Evolutionary conservation across 2,113 vertebrate species (phyloP).

Genomic region (Melanerpes aurifrons): DNA sequence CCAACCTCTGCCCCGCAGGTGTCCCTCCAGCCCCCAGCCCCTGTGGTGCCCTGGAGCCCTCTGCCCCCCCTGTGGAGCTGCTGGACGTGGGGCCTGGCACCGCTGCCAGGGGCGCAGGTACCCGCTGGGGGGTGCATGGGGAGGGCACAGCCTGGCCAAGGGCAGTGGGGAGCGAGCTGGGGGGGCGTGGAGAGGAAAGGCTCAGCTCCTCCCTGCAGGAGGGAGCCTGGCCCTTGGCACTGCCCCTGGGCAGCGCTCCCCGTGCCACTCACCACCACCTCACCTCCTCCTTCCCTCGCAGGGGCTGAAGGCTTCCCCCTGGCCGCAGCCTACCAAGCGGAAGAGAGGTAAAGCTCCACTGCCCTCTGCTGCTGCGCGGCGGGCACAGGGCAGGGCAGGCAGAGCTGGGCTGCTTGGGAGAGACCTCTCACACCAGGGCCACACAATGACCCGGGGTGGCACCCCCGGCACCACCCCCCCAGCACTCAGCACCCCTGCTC

Average conservation of each 20-base stretch:
- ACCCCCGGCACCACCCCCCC: too few species aligned
- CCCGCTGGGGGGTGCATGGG: neutral
- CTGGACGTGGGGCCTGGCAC: neutral
- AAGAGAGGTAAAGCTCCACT: neutral
- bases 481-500: neutral
- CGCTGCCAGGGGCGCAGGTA: neutral
- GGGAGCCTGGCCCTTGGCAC: too few species aligned
- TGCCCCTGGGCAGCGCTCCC: accelerated
- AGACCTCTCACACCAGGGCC: neutral
- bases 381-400: neutral
- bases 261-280: neutral
- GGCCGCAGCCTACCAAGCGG: accelerated
- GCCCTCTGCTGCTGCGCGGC: neutral
- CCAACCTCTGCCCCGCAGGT: neutral
- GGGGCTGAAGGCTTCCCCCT: neutral
- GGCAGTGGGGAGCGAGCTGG: neutral
- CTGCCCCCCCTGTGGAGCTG: neutral
- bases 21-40: accelerated
- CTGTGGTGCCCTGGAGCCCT: neutral
- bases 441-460: neutral
- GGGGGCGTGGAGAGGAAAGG: neutral
- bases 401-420: neutral
- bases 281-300: neutral
- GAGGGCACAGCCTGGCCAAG: too few species aligned
- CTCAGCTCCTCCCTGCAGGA: neutral